These are phyloP conservation scores for Endomychus coccineus DNA, from an alignment of 2,888 invertebrate species.

Conservation along the genomic window DNA sequence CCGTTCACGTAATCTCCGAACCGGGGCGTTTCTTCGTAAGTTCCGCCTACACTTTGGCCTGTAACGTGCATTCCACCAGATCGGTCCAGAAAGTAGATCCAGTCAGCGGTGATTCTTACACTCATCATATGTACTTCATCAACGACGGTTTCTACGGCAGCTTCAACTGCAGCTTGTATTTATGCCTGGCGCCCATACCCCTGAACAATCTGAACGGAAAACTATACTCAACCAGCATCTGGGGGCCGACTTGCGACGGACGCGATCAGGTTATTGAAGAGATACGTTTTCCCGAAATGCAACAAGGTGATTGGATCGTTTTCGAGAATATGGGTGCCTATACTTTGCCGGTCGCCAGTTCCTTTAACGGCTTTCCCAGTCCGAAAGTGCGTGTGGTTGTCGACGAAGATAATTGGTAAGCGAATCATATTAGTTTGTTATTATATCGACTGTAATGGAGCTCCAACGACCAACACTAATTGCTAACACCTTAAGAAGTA, in stretches of 20 bases:
- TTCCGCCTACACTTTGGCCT: conserved; percentile 87
- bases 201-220: conserved; percentile 46
- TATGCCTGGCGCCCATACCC: conserved; percentile 38
- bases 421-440: too few species aligned
- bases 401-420: conserved; percentile 56
- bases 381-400: conserved; percentile 65
- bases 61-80: conserved; percentile 78
- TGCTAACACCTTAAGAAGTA: too few species aligned
- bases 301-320: conserved; percentile 79
- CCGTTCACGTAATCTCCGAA: conserved; percentile 85
- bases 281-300: conserved; percentile 61
- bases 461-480: too few species aligned
- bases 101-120: conserved; percentile 27
- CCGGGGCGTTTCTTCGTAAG: conserved; percentile 95
- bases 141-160: conserved; percentile 99
- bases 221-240: conserved; percentile 60
- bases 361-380: conserved; percentile 90
- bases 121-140: conserved; percentile 86
- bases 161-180: conserved; percentile 92
- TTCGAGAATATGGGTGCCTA: conserved; percentile 99
- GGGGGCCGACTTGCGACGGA: conserved; percentile 97
- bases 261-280: conserved; percentile 71
- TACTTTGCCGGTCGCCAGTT: conserved; percentile 84
- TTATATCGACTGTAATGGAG: too few species aligned
- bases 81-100: conserved; percentile 35